These are phyloP conservation scores for Cryptus armator DNA, from an alignment of 2,888 invertebrate genomes.

Conservation along the genomic window DNA sequence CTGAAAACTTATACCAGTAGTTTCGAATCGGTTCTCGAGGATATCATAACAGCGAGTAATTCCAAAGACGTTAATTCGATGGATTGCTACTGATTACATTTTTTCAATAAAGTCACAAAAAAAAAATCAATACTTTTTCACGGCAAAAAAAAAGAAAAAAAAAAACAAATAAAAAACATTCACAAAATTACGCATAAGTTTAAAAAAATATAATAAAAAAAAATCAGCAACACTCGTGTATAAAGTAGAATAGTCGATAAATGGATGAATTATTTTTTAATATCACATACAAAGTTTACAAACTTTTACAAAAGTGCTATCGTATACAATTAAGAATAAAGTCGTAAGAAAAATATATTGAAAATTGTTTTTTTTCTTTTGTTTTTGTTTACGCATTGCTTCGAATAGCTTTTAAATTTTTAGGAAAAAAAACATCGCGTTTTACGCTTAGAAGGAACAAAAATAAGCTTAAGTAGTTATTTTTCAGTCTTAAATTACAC, in stretches of 20 bases:
- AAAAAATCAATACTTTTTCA: not conserved
- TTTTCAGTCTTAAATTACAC: too few relatives aligned
- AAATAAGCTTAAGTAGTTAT: too few relatives aligned
- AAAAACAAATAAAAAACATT: not conserved
- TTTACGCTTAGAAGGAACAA: too few relatives aligned
- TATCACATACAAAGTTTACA: constrained; percentile 56
- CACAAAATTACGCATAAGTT: not conserved
- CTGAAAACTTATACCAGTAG: constrained; percentile 89
- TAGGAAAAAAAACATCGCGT: too few relatives aligned
- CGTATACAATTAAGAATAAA: constrained; percentile 20
- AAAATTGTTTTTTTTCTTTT: too few relatives aligned
- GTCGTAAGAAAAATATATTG: constrained; percentile 23
- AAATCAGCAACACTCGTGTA: constrained; percentile 13
- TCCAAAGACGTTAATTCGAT: constrained; percentile 87
- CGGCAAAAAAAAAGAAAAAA: not conserved
- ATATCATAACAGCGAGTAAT: constrained; percentile 89
- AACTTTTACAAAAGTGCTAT: not conserved
- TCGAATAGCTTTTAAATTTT: too few relatives aligned
- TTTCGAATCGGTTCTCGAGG: constrained; percentile 90
- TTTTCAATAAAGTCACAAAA: not conserved
- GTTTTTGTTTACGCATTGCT: too few relatives aligned
- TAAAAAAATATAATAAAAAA: not conserved
- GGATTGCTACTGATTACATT: constrained; percentile 89
- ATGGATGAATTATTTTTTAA: constrained; percentile 50
- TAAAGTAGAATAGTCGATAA: constrained; percentile 35